These are phyloP conservation scores for Phyto melanocephala DNA, from an alignment of 2,888 invertebrate genomes.

Conservation along the genomic window DNA sequence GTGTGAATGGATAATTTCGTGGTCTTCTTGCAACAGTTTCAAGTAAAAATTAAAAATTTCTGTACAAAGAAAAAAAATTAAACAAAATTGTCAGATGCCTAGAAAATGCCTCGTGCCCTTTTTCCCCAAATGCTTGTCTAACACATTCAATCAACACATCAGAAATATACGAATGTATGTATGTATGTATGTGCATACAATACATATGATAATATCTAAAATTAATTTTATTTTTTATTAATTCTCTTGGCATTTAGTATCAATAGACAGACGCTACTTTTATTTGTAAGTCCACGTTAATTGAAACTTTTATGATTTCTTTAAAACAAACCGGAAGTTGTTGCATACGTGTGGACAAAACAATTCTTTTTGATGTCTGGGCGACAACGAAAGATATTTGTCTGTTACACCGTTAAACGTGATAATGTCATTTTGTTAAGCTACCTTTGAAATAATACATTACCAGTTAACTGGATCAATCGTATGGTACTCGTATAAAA, in stretches of 20 bases:
- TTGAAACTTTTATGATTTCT: slow-evolving; percentile 11
- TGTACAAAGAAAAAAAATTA: not conserved
- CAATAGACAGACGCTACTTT: not conserved
- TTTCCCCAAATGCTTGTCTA: not conserved
- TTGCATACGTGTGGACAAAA: slow-evolving; percentile 45
- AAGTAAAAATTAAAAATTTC: not conserved
- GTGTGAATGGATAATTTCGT: not conserved
- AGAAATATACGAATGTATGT: too few relatives aligned
- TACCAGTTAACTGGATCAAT: slow-evolving; percentile 5
- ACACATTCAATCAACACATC: not conserved
- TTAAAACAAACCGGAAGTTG: slow-evolving; percentile 33
- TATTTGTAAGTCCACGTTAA: slow-evolving; percentile 1
- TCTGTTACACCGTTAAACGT: slow-evolving; percentile 45
- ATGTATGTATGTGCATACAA: too few relatives aligned
- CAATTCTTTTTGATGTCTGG: slow-evolving; percentile 56
- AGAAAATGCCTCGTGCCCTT: slow-evolving; percentile 37
- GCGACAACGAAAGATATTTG: slow-evolving; percentile 44
- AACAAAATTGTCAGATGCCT: not conserved
- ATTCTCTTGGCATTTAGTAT: not conserved
- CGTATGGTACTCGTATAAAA: too few relatives aligned
- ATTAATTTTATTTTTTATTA: not conserved
- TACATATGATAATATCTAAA: not conserved
- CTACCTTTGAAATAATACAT: not conserved
- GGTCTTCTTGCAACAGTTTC: slow-evolving; percentile 1
- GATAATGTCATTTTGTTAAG: slow-evolving; percentile 30